Base-by-base conservation (phyloP, 2,113 vertebrate genomes). In the Acrocephalus arundinaceus region DNA sequence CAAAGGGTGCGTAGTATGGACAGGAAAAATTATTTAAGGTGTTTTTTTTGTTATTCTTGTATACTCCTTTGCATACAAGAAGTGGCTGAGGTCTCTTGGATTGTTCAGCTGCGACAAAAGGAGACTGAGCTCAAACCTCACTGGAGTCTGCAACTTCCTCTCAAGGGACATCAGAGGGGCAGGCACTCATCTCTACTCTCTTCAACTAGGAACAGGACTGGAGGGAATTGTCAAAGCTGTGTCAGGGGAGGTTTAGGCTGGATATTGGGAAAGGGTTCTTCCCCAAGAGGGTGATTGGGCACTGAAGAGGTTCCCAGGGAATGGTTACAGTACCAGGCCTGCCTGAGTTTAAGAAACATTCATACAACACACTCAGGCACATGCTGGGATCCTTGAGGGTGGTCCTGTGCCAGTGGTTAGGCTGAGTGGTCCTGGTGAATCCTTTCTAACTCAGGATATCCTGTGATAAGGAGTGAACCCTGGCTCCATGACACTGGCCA, bases 1-100 rank as follows among this genome's bases (percentile, higher is more conserved):
- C 20, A 43, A 59, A 37, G 7, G 2, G 2, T 9, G 5, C 0
- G 0, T 5, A 28, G 13, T 16, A 33, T 10, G 13, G 23, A 45
- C 28, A 28, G 46, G 21, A 23, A 46, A 80, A 75, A 79, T 2
- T 0, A 28, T 21, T 66, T 25, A n/a, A 48, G 5, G 2, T 39
- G 4, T 1, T 22, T n/a, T 63, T 74, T 68, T 41, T 62, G 11
- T 48, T 75, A 5, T 6, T 57, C 27, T 80, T 37, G 16, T 25
- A 31, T 13, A 10, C 10, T 25, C 21, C 16, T 37, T 57, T 55
- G 51, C 41, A 25, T 35, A 27, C 1, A 9, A 62, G 11, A 15
- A 35, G n/a, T 5, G 13, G 11, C 20, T 61, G 70, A 46, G 12
- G 14, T 18, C 48, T 31, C 41, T 41, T 31, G n/a, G 17, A 11